A percentile compares a stretch with the other conserved stretches of the same genome.
Evolutionary conservation across 2,113 vertebrate species (phyloP).

Genomic region (Heloderma charlesbogerti): DNA sequence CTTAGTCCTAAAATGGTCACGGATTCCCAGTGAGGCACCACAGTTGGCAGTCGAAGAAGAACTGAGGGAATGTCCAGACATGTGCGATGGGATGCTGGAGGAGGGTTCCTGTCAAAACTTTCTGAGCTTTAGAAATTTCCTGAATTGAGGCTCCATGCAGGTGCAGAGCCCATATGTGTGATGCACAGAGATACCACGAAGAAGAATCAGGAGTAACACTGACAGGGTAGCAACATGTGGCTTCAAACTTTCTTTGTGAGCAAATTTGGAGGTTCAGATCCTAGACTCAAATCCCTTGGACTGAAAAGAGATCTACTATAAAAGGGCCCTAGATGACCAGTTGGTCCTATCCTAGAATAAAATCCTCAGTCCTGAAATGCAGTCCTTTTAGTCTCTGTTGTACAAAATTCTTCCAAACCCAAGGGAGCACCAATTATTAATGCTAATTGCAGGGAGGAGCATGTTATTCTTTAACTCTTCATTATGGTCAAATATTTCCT

Average conservation of each 20-base stretch:
- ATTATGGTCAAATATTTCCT: constrained; percentile 74
- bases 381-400: background rate
- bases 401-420: constrained; percentile 55
- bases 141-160: too few species aligned
- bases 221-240: background rate
- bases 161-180: too few species aligned
- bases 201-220: background rate
- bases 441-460: constrained; percentile 59
- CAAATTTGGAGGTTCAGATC: background rate
- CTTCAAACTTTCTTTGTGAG: background rate
- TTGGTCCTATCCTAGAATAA: background rate
- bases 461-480: constrained; percentile 65
- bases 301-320: background rate
- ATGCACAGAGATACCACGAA: too few species aligned
- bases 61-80: too few species aligned
- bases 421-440: constrained; percentile 51
- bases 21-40: too few species aligned
- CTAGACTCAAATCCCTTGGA: background rate
- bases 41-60: too few species aligned
- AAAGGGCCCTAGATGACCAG: background rate
- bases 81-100: too few species aligned
- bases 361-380: background rate
- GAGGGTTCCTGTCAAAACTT: too few species aligned
- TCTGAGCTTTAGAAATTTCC: too few species aligned
- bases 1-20: too few species aligned